These are phyloP conservation scores for Agrenia bidenticulata DNA, from an alignment of 2,888 invertebrate genomes.

Conservation along the genomic window DNA sequence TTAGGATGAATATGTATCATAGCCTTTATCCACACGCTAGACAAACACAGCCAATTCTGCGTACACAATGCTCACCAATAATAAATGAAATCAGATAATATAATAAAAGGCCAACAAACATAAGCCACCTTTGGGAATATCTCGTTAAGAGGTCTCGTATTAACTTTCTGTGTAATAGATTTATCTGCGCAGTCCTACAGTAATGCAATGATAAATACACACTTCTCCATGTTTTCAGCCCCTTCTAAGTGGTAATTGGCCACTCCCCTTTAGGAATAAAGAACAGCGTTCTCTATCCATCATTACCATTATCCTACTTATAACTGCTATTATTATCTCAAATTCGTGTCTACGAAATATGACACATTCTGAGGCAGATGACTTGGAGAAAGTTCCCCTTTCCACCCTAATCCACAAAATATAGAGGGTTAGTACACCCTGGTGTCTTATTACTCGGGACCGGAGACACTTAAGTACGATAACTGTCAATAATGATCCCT, in stretches of 20 bases:
- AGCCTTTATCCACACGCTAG: too few relatives aligned
- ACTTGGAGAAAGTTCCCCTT: neutral
- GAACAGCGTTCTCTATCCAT: slow-evolving; percentile 7
- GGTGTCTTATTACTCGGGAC: too few relatives aligned
- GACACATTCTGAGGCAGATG: slow-evolving; percentile 8
- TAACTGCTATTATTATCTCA: slow-evolving; percentile 19
- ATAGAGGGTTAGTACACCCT: too few relatives aligned
- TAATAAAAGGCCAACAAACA: slow-evolving; percentile 5
- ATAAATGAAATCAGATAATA: slow-evolving; percentile 7
- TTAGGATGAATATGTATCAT: too few relatives aligned
- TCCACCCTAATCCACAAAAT: neutral
- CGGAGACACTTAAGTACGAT: too few relatives aligned
- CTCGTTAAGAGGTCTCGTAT: slow-evolving; percentile 7
- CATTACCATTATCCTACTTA: slow-evolving; percentile 13
- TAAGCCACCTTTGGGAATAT: slow-evolving; percentile 3
- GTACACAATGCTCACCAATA: neutral
- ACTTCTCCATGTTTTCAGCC: neutral
- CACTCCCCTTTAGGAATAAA: neutral
- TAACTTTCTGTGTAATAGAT: neutral
- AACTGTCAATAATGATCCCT: too few relatives aligned
- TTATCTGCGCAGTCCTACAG: too few relatives aligned
- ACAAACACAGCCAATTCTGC: too few relatives aligned
- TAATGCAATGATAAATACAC: too few relatives aligned
- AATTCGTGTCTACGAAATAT: slow-evolving; percentile 18
- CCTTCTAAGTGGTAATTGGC: neutral